Evolutionary conservation across 2,113 vertebrate species (phyloP).

Genomic region (Cephalopterus ornatus): DNA sequence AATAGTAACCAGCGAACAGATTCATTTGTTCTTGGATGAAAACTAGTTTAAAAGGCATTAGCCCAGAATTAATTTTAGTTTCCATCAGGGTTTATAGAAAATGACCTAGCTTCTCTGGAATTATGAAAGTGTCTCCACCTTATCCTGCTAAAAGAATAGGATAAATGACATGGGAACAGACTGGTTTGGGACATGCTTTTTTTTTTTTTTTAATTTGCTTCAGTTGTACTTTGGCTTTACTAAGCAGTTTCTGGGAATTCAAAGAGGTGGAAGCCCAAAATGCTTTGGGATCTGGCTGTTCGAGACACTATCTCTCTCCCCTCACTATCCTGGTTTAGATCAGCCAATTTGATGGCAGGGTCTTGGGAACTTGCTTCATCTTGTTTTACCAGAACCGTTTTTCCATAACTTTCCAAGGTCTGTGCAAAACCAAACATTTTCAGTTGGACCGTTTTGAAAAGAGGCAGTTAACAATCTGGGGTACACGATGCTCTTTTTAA

Average conservation of each 20-base stretch:
- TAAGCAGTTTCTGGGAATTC: constrained; percentile 4
- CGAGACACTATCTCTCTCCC: not conserved
- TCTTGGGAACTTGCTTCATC: not conserved
- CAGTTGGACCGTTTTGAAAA: not conserved
- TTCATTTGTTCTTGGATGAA: not conserved
- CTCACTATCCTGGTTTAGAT: not conserved
- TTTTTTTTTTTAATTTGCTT: not conserved
- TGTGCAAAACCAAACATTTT: not conserved
- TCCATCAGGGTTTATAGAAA: not conserved
- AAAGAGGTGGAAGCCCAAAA: not conserved
- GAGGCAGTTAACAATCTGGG: not conserved
- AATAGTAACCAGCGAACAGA: not conserved
- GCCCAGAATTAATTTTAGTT: not conserved
- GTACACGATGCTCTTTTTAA: not conserved
- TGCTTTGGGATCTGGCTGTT: not conserved
- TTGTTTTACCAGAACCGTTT: not conserved
- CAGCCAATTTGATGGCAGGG: not conserved
- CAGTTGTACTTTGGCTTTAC: not conserved
- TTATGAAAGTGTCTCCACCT: not conserved
- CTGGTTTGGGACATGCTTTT: not conserved
- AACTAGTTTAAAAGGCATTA: not conserved
- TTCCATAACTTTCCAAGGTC: not conserved
- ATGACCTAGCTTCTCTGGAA: not conserved
- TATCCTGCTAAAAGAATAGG: not conserved
- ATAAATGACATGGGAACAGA: not conserved